Evolutionary conservation across 2,113 vertebrate species (phyloP).

Genomic region (Bujurquina vittata): DNA sequence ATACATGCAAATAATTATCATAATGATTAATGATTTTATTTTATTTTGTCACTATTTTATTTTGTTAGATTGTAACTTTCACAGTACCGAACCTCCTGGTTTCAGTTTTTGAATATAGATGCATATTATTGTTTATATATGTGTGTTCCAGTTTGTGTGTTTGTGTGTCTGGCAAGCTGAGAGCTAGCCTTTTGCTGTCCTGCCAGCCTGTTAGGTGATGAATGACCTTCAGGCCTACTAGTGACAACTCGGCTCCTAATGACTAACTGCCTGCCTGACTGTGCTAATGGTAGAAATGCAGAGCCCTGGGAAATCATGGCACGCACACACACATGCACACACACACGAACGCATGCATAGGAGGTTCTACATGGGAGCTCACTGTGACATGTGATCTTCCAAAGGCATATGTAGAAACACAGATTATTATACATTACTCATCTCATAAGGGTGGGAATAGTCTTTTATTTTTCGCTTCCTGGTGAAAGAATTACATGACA

Average conservation of each 20-base stretch:
- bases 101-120: background rate
- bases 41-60: background rate
- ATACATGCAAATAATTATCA: constrained; percentile 22
- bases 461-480: constrained; percentile 20
- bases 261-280: constrained; percentile 61
- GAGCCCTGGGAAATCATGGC: constrained; percentile 15
- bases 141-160: constrained; percentile 10
- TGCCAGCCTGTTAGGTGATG: constrained; percentile 52
- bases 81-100: background rate
- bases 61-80: background rate
- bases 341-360: background rate
- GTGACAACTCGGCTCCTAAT: constrained; percentile 62
- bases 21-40: too few species aligned
- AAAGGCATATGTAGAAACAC: constrained; percentile 5
- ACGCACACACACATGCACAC: background rate
- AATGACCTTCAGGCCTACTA: constrained; percentile 45
- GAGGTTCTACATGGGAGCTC: constrained; percentile 6
- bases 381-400: constrained; percentile 42
- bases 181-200: constrained; percentile 40
- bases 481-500: constrained; percentile 40
- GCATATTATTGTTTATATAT: constrained; percentile 7
- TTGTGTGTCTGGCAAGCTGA: constrained; percentile 28
- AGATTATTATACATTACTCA: constrained; percentile 18
- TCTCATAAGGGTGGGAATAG: constrained; percentile 19
- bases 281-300: constrained; percentile 38